These are phyloP conservation scores for Cotesia glomerata DNA, from an alignment of 1,140 invertebrate species.

Conservation along the genomic window DNA sequence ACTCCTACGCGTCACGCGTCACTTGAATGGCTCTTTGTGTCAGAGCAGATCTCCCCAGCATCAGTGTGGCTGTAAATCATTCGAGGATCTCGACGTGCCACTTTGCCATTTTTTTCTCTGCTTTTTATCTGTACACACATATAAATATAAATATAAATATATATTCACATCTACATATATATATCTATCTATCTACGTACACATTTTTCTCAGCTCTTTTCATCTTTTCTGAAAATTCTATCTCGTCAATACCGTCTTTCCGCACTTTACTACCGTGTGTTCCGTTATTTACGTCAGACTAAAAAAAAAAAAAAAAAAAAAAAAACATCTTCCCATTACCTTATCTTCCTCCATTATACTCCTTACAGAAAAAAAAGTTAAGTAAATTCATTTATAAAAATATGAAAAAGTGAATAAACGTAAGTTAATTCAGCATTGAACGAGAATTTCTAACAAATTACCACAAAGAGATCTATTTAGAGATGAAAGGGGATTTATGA, in stretches of 20 bases:
- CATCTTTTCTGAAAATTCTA: neutral
- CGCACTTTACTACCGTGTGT: too few relatives aligned
- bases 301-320: too few relatives aligned
- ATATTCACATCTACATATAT: neutral
- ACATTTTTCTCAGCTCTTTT: neutral
- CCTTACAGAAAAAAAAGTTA: too few relatives aligned
- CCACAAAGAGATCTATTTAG: too few relatives aligned
- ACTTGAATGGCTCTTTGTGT: constrained; percentile 28
- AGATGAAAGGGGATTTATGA: too few relatives aligned
- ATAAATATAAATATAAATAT: neutral
- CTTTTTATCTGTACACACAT: neutral
- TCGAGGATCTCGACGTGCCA: constrained; percentile 10
- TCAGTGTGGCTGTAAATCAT: constrained; percentile 24
- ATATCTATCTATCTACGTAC: neutral
- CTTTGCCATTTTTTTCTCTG: constrained; percentile 18
- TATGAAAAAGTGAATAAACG: too few relatives aligned
- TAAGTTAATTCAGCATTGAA: too few relatives aligned
- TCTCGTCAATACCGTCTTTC: neutral
- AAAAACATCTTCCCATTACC: too few relatives aligned
- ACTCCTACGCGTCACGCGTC: constrained; percentile 28
- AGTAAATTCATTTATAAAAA: too few relatives aligned
- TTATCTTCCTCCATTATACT: too few relatives aligned
- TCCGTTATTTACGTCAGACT: too few relatives aligned
- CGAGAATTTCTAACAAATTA: too few relatives aligned
- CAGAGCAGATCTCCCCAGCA: neutral